These are phyloP conservation scores for Mya arenaria DNA, from an alignment of 1,140 invertebrate species.

Conservation along the genomic window DNA sequence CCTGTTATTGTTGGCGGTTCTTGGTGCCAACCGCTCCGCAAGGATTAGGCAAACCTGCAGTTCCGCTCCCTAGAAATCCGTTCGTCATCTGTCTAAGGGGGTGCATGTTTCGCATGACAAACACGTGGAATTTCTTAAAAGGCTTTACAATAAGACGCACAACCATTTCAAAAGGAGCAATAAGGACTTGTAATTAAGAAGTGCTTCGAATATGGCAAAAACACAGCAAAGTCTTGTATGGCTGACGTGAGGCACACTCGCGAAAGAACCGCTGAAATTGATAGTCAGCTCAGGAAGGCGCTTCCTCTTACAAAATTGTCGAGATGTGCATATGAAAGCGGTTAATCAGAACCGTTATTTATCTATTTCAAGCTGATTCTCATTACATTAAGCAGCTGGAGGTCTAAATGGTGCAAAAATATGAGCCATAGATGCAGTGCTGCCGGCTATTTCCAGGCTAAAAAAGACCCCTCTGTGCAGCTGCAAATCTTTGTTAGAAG, in stretches of 20 bases:
- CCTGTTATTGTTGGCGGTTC: too few species aligned
- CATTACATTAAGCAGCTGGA: constrained; percentile 36
- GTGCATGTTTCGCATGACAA: constrained; percentile 12
- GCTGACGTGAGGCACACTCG: constrained; percentile 6
- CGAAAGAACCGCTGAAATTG: constrained; percentile 41
- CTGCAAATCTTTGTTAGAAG: constrained; percentile 42
- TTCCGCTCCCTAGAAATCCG: too few species aligned
- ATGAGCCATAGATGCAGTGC: neutral
- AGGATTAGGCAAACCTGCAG: too few species aligned
- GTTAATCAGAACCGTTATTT: constrained; percentile 35
- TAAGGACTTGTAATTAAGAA: constrained; percentile 10
- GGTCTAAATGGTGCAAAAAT: constrained; percentile 41
- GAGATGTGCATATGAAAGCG: neutral
- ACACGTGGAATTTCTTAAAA: constrained; percentile 9
- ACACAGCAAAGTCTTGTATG: constrained; percentile 15
- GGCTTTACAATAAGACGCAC: neutral
- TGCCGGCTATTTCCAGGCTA: neutral
- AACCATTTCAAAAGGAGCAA: too few species aligned
- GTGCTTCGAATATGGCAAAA: constrained; percentile 30
- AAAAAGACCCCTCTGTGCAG: neutral
- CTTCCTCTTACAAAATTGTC: neutral
- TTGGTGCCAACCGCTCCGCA: too few species aligned
- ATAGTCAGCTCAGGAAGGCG: constrained; percentile 2
- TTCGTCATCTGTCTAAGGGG: constrained; percentile 19
- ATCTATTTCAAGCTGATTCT: constrained; percentile 42